phyloP scores from a whole-genome alignment of 2,797 vertebrate species.

The Emys orbicularis region DNA sequence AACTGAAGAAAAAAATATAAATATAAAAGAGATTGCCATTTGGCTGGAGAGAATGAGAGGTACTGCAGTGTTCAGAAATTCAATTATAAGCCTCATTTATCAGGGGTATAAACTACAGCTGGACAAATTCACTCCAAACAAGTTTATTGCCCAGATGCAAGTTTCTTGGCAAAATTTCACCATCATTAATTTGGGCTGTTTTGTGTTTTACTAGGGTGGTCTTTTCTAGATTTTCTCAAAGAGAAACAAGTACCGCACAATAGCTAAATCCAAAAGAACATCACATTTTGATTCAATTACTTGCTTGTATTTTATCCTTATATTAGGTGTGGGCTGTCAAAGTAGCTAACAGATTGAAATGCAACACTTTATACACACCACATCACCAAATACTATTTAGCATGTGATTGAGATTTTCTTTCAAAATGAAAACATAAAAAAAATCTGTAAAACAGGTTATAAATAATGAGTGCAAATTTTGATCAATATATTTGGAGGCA shows the following conservation, averaged over 20 bases:
- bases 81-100: conserved; percentile 13
- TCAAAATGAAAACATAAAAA: not conserved
- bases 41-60: not conserved
- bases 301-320: not conserved
- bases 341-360: not conserved
- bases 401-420: not conserved
- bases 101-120: not conserved
- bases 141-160: not conserved
- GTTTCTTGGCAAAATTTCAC: conserved; percentile 31
- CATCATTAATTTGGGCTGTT: not conserved
- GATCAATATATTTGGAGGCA: not conserved
- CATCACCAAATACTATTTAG: not conserved
- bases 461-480: not conserved
- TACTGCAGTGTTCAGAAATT: not conserved
- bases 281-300: not conserved
- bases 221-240: not conserved
- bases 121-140: not conserved
- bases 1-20: conserved; percentile 12
- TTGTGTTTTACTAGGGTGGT: not conserved
- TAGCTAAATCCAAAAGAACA: not conserved
- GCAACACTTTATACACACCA: not conserved
- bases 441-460: not conserved
- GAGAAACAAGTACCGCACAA: not conserved
- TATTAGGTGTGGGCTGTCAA: not conserved
- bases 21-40: not conserved